Base-by-base conservation (phyloP, 2,888 invertebrate genomes). In the Boloria selene region DNA sequence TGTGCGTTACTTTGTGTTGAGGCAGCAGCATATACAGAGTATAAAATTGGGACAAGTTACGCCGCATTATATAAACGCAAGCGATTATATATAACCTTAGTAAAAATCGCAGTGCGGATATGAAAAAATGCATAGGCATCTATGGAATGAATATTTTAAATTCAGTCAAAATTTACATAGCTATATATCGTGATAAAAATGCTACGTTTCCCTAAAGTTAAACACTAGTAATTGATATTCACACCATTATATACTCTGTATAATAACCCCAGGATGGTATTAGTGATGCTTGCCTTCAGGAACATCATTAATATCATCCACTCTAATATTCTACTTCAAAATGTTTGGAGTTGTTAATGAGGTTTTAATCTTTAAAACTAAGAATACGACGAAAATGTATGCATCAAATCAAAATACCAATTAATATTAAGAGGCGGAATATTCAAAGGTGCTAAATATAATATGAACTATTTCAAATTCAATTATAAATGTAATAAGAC, bases 61-160 rank as follows among this genome's bases (percentile, higher is more conserved):
- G 42, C 59, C 53, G 64, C 50, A 31, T 42, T 42, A 44, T 45
- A 62, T 18, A 62, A 66, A 51, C 58, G 61, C 66, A 59, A 61
- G 65, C 50, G 38, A 58, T 50, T 59, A 51, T 18, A 62, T 38
- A 47, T 56, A 42, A 38, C n/a, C 14, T 38, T 45, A 50, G 26
- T 52, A 59, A 55, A 63, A 42, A 59, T 45, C 38, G 63, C 60
- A 65, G 51, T 47, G 56, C 51, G 22, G 44, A 69, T 52, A 60
- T 65, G 55, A 66, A 69, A 59, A 70, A 73, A 71, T 66, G 68
- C 69, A 64, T 70, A 73, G 44, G 64, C 51, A 65, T 72, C 63
- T 68, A 74, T 76, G 81, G 80, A 81, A 82, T 80, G 79, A 77
- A 80, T 72, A 74, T 70, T 70, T 76, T 74, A 70, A 72, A 74